Conservation (phyloP, 37 sponge, comb jelly and placozoan genomes). For the Tethya wilhelma region DNA sequence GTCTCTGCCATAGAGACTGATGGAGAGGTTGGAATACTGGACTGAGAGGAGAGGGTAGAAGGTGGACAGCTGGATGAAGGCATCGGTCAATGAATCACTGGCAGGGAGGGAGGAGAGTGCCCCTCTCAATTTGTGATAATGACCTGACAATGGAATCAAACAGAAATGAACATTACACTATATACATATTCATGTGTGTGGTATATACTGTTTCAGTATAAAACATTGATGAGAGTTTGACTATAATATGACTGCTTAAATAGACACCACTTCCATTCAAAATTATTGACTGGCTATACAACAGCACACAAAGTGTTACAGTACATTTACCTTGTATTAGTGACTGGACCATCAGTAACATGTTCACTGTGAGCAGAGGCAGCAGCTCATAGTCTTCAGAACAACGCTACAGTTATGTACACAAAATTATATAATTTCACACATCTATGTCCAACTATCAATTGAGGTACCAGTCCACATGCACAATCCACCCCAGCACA, state of each 20-base stretch:
- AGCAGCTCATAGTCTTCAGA: conserved; percentile 13
- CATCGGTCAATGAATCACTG: background rate
- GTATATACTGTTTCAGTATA: too few species aligned
- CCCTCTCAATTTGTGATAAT: conserved; percentile 1
- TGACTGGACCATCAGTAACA: conserved; percentile 44
- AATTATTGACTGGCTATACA: background rate
- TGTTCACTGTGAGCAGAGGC: conserved; percentile 11
- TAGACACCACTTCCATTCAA: background rate
- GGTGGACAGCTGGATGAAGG: conserved; percentile 17
- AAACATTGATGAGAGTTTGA: background rate
- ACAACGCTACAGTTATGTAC: background rate
- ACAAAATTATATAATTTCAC: background rate
- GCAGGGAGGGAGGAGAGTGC: conserved; percentile 7
- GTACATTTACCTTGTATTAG: conserved; percentile 27
- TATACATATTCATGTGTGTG: too few species aligned
- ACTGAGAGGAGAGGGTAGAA: conserved; percentile 42
- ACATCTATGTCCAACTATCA: background rate
- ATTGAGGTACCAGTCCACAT: background rate
- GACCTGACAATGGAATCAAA: background rate
- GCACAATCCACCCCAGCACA: background rate
- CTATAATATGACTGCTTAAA: background rate
- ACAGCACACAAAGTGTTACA: background rate
- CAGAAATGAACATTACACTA: too few species aligned
- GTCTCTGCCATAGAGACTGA: background rate
- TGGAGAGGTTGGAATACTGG: conserved; percentile 14